Conservation (phyloP, 2,113 vertebrate genomes). For the Varanus komodoensis region DNA sequence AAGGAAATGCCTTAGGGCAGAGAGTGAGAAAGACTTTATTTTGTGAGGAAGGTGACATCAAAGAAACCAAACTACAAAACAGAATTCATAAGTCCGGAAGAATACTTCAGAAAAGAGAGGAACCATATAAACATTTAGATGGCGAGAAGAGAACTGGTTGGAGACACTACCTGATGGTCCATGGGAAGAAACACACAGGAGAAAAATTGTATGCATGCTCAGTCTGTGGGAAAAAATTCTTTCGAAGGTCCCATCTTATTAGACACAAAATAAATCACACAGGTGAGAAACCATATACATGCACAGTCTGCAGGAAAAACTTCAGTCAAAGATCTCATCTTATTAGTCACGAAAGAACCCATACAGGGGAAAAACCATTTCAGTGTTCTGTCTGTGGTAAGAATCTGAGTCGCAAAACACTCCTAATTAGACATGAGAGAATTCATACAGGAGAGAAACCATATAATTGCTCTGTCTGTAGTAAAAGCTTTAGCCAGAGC, state of each 20-base stretch:
- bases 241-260: constrained; percentile 54
- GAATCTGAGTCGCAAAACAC: constrained; percentile 31
- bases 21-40: neutral
- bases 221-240: constrained; percentile 54
- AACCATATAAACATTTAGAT: constrained; percentile 46
- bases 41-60: neutral
- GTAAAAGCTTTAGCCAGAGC: neutral
- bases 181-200: constrained; percentile 12
- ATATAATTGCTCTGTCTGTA: constrained; percentile 45
- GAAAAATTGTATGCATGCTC: neutral
- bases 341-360: constrained; percentile 61
- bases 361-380: constrained; percentile 61
- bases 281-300: neutral
- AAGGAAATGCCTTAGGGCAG: neutral
- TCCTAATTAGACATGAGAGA: constrained; percentile 42
- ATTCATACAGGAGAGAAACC: constrained; percentile 55
- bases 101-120: constrained; percentile 21
- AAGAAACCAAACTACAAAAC: neutral
- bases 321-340: constrained; percentile 32
- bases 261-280: constrained; percentile 58
- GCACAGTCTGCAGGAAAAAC: neutral
- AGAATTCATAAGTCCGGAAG: neutral
- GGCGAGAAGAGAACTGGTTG: constrained; percentile 42
- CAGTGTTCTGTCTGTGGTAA: constrained; percentile 60
- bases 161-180: constrained; percentile 34